A percentile compares a stretch with the other conserved stretches of the same genome.
Conservation (phyloP, 2,888 invertebrate species). For the Calameuta filiformis region DNA sequence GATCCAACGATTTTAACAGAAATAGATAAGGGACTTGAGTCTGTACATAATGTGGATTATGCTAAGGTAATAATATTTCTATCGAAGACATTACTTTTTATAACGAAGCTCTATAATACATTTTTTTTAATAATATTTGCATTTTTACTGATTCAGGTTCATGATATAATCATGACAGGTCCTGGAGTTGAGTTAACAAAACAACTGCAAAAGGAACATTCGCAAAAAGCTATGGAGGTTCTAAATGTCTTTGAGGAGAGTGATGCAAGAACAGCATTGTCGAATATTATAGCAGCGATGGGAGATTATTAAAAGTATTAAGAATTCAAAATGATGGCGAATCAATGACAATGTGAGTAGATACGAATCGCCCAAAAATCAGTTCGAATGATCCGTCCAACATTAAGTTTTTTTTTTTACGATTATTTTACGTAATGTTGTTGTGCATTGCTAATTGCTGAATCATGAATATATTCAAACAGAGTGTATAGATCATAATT, state of each 20-base stretch:
- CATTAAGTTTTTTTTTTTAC: slow-evolving; percentile 33
- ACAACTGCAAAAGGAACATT: slow-evolving; percentile 80
- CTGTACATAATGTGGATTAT: slow-evolving; percentile 76
- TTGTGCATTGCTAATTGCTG: neutral
- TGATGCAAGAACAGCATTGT: slow-evolving; percentile 86
- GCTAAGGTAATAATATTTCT: slow-evolving; percentile 61
- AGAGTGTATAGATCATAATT: neutral
- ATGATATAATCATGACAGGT: slow-evolving; percentile 74
- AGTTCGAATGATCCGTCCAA: slow-evolving; percentile 39
- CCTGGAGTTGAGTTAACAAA: slow-evolving; percentile 81
- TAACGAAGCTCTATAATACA: slow-evolving; percentile 14
- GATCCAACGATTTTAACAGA: slow-evolving; percentile 76
- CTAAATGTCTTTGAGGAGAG: slow-evolving; percentile 81
- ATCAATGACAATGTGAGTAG: neutral
- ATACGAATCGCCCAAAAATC: slow-evolving; percentile 34
- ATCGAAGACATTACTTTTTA: neutral
- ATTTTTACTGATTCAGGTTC: slow-evolving; percentile 56
- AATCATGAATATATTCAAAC: neutral
- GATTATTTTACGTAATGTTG: neutral
- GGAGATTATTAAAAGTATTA: slow-evolving; percentile 70
- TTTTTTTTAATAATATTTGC: neutral
- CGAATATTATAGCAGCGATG: slow-evolving; percentile 89
- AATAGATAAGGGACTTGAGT: slow-evolving; percentile 76
- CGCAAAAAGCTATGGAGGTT: slow-evolving; percentile 79
- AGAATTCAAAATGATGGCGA: neutral